Percentiles rank a stretch among this genome's conserved stretches.
Evolutionary conservation across 2,888 invertebrate genomes (phyloP).

Genomic region (Patella caerulea): DNA sequence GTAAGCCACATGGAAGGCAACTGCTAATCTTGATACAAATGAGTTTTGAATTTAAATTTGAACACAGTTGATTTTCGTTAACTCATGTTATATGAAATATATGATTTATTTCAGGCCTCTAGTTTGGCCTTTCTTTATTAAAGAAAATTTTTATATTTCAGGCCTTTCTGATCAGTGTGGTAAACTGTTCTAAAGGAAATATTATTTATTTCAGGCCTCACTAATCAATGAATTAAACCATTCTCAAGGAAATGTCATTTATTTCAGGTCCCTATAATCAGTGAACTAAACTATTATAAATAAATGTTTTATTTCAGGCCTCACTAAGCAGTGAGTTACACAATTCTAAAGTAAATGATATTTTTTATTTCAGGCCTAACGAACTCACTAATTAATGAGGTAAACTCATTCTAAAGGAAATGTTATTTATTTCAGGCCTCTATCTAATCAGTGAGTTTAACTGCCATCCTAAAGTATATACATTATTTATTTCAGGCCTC

Average conservation of each 20-base stretch:
- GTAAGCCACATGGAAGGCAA: no score
- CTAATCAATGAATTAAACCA: conserved; percentile 56
- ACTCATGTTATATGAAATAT: background rate
- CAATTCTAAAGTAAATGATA: conserved; percentile 22
- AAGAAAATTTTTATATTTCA: no score
- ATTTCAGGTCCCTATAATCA: conserved; percentile 61
- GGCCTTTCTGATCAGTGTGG: no score
- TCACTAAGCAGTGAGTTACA: conserved; percentile 58
- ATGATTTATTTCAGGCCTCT: no score
- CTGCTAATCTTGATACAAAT: background rate
- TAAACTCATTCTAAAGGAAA: conserved; percentile 42
- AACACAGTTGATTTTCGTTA: background rate
- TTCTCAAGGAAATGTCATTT: conserved; percentile 39
- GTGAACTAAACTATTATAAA: conserved; percentile 31
- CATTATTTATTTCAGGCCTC: conserved; percentile 57
- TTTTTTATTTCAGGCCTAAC: conserved; percentile 55
- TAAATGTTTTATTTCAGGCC: conserved; percentile 48
- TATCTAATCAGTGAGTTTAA: conserved; percentile 57
- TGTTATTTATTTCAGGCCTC: conserved; percentile 58
- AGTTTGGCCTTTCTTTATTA: no score
- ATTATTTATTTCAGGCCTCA: conserved; percentile 56
- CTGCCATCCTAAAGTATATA: conserved; percentile 38
- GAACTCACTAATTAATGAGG: conserved; percentile 59
- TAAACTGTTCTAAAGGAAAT: conserved; percentile 15
- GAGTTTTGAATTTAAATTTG: background rate